A percentile compares a stretch with the other conserved stretches of the same genome.
phyloP scores from a whole-genome alignment of 2,888 invertebrate genomes.

The Athalia rosae region DNA sequence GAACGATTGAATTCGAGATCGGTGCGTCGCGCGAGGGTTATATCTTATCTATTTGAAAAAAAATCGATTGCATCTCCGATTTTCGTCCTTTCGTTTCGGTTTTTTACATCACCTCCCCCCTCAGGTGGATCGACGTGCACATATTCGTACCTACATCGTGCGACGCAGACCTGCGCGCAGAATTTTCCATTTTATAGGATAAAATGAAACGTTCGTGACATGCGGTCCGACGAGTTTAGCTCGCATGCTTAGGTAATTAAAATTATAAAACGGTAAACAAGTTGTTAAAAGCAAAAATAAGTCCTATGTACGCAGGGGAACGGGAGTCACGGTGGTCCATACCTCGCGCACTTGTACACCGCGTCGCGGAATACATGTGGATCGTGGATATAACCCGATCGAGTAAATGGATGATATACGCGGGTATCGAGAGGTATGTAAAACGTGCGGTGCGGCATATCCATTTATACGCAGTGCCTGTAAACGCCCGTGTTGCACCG shows the following conservation, averaged over 20 bases:
- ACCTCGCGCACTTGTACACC: no score
- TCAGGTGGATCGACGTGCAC: no score
- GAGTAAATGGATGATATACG: neutral
- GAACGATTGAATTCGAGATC: no score
- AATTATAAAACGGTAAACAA: conserved; percentile 38
- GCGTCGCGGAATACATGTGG: no score
- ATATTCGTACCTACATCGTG: no score
- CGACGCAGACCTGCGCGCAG: no score
- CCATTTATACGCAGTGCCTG: neutral
- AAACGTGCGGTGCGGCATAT: neutral
- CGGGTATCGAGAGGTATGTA: neutral
- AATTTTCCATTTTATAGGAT: neutral
- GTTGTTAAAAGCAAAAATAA: conserved; percentile 30
- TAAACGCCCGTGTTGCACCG: neutral
- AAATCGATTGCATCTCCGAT: no score
- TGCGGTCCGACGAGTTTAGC: conserved; percentile 32
- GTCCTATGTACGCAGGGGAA: neutral
- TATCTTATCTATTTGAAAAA: no score
- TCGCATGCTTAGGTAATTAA: conserved; percentile 37
- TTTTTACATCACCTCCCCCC: no score
- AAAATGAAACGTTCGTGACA: conserved; percentile 24
- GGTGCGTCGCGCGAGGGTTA: no score
- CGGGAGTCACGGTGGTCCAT: neutral
- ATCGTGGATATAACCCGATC: neutral
- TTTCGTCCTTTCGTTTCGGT: no score